Evolutionary conservation across 2,888 invertebrate genomes (phyloP).

Genomic region (Drosophila greeni): DNA sequence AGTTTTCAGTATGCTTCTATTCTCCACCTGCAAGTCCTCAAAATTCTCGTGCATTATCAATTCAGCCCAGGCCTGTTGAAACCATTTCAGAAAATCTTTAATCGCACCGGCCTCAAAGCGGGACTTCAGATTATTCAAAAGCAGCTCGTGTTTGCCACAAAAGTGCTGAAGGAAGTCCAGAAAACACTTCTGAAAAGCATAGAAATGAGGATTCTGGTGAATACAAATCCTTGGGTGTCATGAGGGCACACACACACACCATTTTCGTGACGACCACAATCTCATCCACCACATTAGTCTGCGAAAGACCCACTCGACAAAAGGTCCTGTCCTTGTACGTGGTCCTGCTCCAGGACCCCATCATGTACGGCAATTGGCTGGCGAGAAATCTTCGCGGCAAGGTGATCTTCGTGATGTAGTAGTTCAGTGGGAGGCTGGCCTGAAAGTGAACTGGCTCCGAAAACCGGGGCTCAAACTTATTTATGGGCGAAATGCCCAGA

Average conservation of each 20-base stretch:
- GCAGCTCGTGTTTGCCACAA: slow-evolving; percentile 68
- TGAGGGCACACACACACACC: slow-evolving; percentile 43
- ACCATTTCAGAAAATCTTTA: slow-evolving; percentile 60
- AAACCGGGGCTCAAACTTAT: slow-evolving; percentile 51
- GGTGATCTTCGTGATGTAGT: slow-evolving; percentile 61
- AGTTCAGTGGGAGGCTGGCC: slow-evolving; percentile 57
- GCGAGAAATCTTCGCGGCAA: slow-evolving; percentile 63
- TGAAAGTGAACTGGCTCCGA: slow-evolving; percentile 53
- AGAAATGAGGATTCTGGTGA: neutral
- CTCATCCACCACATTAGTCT: slow-evolving; percentile 66
- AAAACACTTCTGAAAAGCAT: slow-evolving; percentile 6
- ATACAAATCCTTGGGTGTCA: no score
- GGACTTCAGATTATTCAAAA: slow-evolving; percentile 65
- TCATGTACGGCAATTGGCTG: slow-evolving; percentile 40
- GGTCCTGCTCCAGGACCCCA: slow-evolving; percentile 38
- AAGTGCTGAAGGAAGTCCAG: slow-evolving; percentile 70
- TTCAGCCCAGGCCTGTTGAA: slow-evolving; percentile 68
- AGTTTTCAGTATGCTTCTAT: slow-evolving; percentile 43
- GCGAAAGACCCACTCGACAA: slow-evolving; percentile 62
- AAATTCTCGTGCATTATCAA: slow-evolving; percentile 70
- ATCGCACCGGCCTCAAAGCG: slow-evolving; percentile 55
- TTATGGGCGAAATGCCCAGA: slow-evolving; percentile 28
- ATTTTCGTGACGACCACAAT: slow-evolving; percentile 66
- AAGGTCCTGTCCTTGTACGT: slow-evolving; percentile 64
- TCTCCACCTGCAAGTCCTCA: slow-evolving; percentile 45